phyloP scores from a whole-genome alignment of 2,797 vertebrate species.

The Morus bassanus region DNA sequence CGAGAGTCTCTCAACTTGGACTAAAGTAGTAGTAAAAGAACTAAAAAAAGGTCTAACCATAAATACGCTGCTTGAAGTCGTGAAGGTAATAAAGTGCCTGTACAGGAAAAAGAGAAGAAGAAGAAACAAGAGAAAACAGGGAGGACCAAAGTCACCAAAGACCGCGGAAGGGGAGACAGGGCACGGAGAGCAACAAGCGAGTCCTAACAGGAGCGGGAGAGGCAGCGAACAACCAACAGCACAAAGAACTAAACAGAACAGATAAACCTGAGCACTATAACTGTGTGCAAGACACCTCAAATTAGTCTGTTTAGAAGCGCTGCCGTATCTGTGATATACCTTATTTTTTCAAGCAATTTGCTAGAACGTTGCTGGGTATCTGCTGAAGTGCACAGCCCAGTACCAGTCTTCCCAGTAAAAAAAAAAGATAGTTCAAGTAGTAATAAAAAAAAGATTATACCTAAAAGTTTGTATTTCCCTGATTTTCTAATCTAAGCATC shows the following conservation, averaged over 20 bases:
- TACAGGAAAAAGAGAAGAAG: neutral
- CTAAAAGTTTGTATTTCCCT: neutral
- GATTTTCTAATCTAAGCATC: neutral
- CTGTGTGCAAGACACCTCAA: neutral
- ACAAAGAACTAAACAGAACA: neutral
- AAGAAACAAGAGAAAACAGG: neutral
- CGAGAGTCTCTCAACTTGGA: neutral
- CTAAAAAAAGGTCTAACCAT: neutral
- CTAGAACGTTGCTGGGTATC: neutral
- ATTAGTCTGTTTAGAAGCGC: neutral
- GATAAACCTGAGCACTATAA: neutral
- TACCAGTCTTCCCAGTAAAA: neutral
- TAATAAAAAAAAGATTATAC: neutral
- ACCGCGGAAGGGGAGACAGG: neutral
- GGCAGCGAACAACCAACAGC: neutral
- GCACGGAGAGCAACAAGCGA: neutral
- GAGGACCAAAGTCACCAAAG: neutral
- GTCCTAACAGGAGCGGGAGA: neutral
- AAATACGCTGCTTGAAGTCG: neutral
- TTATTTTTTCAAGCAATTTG: neutral
- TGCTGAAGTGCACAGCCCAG: neutral
- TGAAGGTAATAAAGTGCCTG: conserved; percentile 13
- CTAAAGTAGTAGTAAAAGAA: neutral
- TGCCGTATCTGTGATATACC: neutral
- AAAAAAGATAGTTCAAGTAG: neutral